These are phyloP conservation scores for Microplitis deprimator DNA, from an alignment of 2,888 invertebrate species.

Conservation along the genomic window DNA sequence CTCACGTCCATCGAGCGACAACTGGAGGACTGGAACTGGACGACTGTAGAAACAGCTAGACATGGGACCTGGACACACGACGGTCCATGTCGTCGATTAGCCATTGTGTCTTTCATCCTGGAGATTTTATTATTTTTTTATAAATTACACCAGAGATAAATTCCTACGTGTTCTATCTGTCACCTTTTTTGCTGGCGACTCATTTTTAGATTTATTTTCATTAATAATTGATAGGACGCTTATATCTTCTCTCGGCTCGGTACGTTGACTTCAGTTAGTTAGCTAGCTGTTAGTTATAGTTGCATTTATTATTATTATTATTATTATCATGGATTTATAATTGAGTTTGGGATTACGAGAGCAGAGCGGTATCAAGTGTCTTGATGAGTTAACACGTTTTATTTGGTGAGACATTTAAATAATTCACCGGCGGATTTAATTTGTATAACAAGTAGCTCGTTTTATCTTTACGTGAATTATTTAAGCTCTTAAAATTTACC, in stretches of 20 bases:
- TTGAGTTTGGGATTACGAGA: conserved; percentile 11
- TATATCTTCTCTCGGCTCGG: neutral
- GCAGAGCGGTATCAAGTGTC: neutral
- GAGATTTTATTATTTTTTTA: conserved; percentile 33
- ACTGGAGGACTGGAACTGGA: conserved; percentile 10
- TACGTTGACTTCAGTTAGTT: neutral
- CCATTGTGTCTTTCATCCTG: conserved; percentile 45
- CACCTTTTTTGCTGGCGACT: neutral
- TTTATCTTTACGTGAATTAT: too few species aligned
- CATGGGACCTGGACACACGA: conserved; percentile 15
- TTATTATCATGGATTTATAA: neutral
- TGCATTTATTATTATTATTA: conserved; percentile 24
- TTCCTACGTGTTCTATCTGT: conserved; percentile 3
- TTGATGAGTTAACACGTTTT: neutral
- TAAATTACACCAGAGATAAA: neutral
- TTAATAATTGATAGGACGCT: neutral
- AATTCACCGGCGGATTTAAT: neutral
- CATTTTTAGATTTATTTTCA: neutral
- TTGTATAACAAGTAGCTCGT: too few species aligned
- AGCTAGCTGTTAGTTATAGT: conserved; percentile 1
- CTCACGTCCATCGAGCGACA: conserved; percentile 44
- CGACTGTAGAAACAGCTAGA: neutral
- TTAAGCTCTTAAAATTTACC: too few species aligned
- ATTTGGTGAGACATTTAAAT: neutral
- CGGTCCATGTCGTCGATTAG: conserved; percentile 47